Percentiles rank a stretch among this genome's conserved stretches.
phyloP scores from a whole-genome alignment of 2,113 vertebrate genomes.

The Odocoileus virginianus region DNA sequence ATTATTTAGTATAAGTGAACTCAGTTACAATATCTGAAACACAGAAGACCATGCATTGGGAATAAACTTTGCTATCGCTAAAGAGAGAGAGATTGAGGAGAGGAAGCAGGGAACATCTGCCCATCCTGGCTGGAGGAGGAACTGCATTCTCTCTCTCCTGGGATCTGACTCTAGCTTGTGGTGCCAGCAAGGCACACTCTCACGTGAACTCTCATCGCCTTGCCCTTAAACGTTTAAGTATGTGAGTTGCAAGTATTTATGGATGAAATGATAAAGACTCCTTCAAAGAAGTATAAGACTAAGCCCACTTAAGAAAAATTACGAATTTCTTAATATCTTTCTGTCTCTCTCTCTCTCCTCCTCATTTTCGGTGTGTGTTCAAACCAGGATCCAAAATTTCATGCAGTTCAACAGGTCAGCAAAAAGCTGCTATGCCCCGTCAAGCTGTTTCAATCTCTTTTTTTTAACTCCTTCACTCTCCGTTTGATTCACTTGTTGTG shows the following conservation, averaged over 20 bases:
- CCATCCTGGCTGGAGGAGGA: neutral
- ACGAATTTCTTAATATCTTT: neutral
- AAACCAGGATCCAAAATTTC: neutral
- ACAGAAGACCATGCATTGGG: neutral
- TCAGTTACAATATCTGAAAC: neutral
- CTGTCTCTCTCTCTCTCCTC: neutral
- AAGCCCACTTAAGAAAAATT: neutral
- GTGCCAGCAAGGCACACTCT: too few relatives aligned
- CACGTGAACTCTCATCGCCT: neutral
- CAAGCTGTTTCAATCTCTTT: neutral
- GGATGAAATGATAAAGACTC: neutral
- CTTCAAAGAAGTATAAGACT: neutral
- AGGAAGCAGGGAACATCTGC: neutral
- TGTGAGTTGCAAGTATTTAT: neutral
- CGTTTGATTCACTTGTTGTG: neutral
- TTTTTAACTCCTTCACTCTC: neutral
- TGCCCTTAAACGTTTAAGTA: neutral
- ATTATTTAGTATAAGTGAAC: neutral
- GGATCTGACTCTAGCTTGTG: neutral
- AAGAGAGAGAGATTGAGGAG: neutral
- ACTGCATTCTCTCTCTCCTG: neutral
- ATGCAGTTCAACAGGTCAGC: neutral
- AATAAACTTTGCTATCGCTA: neutral
- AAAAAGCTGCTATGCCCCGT: neutral
- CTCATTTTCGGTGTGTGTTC: neutral